phyloP scores from a whole-genome alignment of 2,797 vertebrate species.

The Tenualosa thibaudeaui region DNA sequence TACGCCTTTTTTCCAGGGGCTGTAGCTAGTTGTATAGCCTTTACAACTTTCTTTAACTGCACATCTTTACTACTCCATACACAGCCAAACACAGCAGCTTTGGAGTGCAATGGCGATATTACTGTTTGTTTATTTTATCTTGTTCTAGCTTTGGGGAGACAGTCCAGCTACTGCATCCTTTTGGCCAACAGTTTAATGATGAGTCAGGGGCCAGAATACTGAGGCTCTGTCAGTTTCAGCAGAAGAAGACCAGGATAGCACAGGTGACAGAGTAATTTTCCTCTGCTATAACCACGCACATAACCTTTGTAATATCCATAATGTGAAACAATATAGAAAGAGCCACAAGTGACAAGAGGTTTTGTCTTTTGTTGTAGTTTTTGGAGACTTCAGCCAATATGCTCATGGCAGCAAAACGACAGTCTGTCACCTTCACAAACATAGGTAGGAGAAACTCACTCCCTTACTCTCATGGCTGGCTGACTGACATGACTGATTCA shows the following conservation, averaged over 20 bases:
- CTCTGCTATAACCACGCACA: neutral
- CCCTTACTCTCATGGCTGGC: neutral
- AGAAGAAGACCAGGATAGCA: constrained; percentile 97
- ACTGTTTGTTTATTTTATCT: constrained; percentile 26
- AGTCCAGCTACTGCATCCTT: constrained; percentile 91
- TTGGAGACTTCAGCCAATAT: constrained; percentile 87
- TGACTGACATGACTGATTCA: neutral
- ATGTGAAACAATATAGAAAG: neutral
- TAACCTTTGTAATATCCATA: neutral
- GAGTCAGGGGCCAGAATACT: constrained; percentile 88
- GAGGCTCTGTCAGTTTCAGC: constrained; percentile 92
- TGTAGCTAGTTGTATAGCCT: too few species aligned
- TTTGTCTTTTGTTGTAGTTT: constrained; percentile 75
- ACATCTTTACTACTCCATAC: neutral
- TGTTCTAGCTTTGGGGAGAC: constrained; percentile 90
- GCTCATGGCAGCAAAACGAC: constrained; percentile 85
- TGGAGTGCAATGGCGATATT: neutral
- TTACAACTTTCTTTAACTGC: too few species aligned
- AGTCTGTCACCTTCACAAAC: constrained; percentile 72
- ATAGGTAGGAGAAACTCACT: constrained; percentile 70
- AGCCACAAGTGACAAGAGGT: neutral
- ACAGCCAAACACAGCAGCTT: neutral
- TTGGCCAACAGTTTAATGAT: constrained; percentile 92
- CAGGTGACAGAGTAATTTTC: constrained; percentile 74
- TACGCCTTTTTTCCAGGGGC: too few species aligned